These are phyloP conservation scores for Idaea aversata DNA, from an alignment of 2,888 invertebrate species.

Conservation along the genomic window DNA sequence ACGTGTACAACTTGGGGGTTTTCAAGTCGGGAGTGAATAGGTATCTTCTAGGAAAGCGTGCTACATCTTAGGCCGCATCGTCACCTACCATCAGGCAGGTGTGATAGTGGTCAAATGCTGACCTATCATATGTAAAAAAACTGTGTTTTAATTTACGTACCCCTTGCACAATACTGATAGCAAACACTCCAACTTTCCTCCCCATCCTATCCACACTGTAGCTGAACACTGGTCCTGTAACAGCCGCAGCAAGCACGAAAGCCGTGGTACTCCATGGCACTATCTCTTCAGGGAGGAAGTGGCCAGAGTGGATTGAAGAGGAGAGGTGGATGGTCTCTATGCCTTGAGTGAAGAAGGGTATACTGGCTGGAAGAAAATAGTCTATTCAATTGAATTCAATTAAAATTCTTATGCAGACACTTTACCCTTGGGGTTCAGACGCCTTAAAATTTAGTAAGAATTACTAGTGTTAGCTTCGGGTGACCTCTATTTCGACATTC, in stretches of 20 bases:
- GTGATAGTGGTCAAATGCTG: too few species aligned
- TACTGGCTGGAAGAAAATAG: slow-evolving; percentile 45
- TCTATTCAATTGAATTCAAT: not conserved
- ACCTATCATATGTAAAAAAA: too few species aligned
- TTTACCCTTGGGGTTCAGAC: too few species aligned
- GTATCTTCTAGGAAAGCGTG: too few species aligned
- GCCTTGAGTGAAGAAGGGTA: slow-evolving; percentile 68
- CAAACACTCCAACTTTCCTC: slow-evolving; percentile 51
- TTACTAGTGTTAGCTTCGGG: too few species aligned
- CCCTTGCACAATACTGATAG: slow-evolving; percentile 59
- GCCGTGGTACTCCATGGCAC: slow-evolving; percentile 58
- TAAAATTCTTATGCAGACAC: too few species aligned
- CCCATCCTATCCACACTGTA: slow-evolving; percentile 49
- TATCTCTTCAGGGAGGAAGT: slow-evolving; percentile 40
- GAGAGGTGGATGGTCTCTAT: slow-evolving; percentile 53
- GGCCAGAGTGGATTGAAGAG: slow-evolving; percentile 50
- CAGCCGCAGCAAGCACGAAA: slow-evolving; percentile 43
- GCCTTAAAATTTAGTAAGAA: too few species aligned
- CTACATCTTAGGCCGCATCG: too few species aligned
- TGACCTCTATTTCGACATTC: too few species aligned
- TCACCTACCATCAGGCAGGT: too few species aligned
- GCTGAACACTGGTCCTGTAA: slow-evolving; percentile 48
- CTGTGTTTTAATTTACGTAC: slow-evolving; percentile 48
- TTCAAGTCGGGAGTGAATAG: too few species aligned
- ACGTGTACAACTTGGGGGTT: too few species aligned